Evolutionary conservation across 2,888 invertebrate species (phyloP).

Genomic region (Hofmannophila pseudospretella): DNA sequence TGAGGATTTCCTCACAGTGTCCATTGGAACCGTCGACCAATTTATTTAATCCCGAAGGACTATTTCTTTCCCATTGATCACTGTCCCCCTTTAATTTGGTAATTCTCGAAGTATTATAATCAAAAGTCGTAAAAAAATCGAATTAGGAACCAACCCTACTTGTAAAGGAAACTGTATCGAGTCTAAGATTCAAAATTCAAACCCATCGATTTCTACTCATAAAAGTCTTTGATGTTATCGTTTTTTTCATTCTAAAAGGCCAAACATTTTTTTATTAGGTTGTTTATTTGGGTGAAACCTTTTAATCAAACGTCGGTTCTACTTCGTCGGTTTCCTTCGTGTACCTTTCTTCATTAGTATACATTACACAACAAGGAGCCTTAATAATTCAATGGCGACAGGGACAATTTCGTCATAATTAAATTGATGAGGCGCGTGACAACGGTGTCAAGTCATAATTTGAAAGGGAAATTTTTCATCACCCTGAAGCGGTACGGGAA

Average conservation of each 20-base stretch:
- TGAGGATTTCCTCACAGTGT: conserved; percentile 24
- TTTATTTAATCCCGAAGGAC: conserved; percentile 13
- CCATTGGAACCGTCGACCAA: conserved; percentile 10
- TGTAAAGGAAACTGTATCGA: too few relatives aligned
- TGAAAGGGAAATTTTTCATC: conserved; percentile 65
- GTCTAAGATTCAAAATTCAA: too few relatives aligned
- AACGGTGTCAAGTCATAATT: conserved; percentile 62
- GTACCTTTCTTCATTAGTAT: conserved; percentile 21
- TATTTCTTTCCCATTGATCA: conserved; percentile 17
- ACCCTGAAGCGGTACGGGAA: conserved; percentile 50
- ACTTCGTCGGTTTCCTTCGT: too few relatives aligned
- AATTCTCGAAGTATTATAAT: too few relatives aligned
- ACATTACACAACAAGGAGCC: conserved; percentile 23
- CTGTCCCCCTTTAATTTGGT: conserved; percentile 3
- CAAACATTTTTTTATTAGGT: too few relatives aligned
- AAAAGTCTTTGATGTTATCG: too few relatives aligned
- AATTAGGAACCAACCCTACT: too few relatives aligned
- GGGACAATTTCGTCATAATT: conserved; percentile 52
- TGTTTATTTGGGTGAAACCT: too few relatives aligned
- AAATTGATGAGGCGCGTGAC: conserved; percentile 63
- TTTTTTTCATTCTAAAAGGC: too few relatives aligned
- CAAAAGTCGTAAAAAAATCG: too few relatives aligned
- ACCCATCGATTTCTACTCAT: too few relatives aligned
- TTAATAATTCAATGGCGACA: conserved; percentile 35
- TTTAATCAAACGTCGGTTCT: too few relatives aligned